Conservation (phyloP, 2,888 invertebrate species). For the Catocala nupta region DNA sequence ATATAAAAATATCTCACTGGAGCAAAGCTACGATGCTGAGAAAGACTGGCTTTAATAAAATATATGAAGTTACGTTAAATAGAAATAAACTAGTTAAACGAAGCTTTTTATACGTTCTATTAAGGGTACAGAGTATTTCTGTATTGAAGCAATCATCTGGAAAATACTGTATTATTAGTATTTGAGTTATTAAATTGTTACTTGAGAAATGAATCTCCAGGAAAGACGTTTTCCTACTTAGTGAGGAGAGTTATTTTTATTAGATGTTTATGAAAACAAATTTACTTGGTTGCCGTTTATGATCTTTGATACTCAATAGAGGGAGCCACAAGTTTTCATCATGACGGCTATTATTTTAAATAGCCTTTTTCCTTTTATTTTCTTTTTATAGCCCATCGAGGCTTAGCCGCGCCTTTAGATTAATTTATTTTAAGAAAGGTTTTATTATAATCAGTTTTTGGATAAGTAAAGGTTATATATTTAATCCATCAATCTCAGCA, state of each 20-base stretch:
- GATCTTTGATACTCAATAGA: constrained; percentile 4
- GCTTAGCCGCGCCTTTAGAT: not conserved
- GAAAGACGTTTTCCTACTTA: not conserved
- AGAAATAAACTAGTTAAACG: too few relatives aligned
- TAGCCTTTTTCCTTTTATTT: constrained; percentile 3
- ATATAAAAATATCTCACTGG: constrained; percentile 6
- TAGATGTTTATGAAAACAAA: constrained; percentile 10
- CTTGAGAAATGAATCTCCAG: not conserved
- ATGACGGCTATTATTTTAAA: constrained; percentile 5
- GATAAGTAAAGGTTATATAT: not conserved
- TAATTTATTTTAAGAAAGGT: not conserved
- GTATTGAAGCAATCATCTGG: not conserved
- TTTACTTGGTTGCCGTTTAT: constrained; percentile 9
- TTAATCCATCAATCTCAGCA: not conserved
- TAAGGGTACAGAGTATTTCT: too few relatives aligned
- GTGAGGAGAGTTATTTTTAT: constrained; percentile 5
- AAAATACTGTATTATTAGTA: not conserved
- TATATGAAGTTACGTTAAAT: too few relatives aligned
- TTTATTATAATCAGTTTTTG: not conserved
- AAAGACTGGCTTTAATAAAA: too few relatives aligned
- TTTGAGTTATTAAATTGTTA: constrained; percentile 3
- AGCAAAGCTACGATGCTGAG: constrained; percentile 2
- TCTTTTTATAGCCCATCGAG: not conserved
- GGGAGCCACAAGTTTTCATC: not conserved
- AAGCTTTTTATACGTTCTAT: too few relatives aligned